phyloP scores from a whole-genome alignment of 2,797 vertebrate genomes.

The Sciurus carolinensis region DNA sequence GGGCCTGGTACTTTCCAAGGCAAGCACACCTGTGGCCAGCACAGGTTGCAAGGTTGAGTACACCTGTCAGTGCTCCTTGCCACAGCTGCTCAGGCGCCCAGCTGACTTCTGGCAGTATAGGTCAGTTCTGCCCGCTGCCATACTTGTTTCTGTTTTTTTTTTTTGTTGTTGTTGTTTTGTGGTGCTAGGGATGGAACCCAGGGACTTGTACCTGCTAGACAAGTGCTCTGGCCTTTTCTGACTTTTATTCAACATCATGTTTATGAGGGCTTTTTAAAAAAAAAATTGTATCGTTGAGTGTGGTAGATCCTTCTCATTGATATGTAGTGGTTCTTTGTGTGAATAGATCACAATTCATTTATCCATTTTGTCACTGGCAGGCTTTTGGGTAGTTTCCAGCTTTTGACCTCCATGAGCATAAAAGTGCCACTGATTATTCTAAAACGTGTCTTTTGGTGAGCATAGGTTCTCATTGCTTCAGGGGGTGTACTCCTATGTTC shows the following conservation, averaged over 20 bases:
- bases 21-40: not conserved
- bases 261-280: not conserved
- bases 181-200: not conserved
- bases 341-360: not conserved
- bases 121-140: not conserved
- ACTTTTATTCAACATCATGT: not conserved
- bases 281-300: not conserved
- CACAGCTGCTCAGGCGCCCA: not conserved
- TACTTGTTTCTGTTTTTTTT: not conserved
- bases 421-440: too few relatives aligned
- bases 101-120: not conserved
- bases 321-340: not conserved
- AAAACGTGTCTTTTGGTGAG: not conserved
- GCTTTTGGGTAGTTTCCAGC: not conserved
- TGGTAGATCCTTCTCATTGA: not conserved
- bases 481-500: fast-evolving
- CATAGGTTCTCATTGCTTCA: not conserved
- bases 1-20: not conserved
- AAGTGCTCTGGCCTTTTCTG: not conserved
- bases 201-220: too few relatives aligned
- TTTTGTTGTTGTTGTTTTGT: not conserved
- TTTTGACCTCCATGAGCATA: fast-evolving
- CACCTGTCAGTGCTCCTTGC: not conserved
- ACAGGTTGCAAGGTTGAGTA: not conserved
- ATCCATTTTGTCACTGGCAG: not conserved